phyloP scores from a whole-genome alignment of 2,888 invertebrate genomes.

The Drosophila stalkeri region DNA sequence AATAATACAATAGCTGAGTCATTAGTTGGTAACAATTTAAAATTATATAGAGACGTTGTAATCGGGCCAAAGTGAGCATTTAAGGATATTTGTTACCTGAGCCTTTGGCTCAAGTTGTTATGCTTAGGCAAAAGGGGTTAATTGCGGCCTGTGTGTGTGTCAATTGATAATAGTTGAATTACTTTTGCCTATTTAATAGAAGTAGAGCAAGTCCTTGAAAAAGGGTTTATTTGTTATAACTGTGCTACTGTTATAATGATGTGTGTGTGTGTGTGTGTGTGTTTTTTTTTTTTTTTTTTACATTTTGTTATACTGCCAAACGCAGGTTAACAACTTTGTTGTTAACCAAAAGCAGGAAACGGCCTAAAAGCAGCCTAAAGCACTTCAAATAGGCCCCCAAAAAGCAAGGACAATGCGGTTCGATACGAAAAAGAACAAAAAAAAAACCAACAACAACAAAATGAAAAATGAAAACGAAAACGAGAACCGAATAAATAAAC shows the following conservation, averaged over 20 bases:
- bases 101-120: background rate
- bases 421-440: conserved; percentile 30
- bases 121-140: conserved; percentile 2
- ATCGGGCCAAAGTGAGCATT: background rate
- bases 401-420: conserved; percentile 49
- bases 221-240: conserved; percentile 27
- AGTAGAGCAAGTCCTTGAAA: conserved; percentile 3
- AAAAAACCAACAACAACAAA: conserved; percentile 5
- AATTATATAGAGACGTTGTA: conserved; percentile 23
- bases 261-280: background rate
- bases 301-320: conserved; percentile 57
- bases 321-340: conserved; percentile 76
- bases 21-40: conserved; percentile 35
- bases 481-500: conserved; percentile 68
- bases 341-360: conserved; percentile 60
- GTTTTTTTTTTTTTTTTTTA: background rate
- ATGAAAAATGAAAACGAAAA: conserved; percentile 15
- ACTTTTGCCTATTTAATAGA: background rate
- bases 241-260: conserved; percentile 20
- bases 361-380: conserved; percentile 56
- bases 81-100: conserved; percentile 12
- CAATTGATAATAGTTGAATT: conserved; percentile 6
- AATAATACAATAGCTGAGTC: conserved; percentile 21
- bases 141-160: conserved; percentile 8
- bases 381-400: conserved; percentile 38